phyloP scores from a whole-genome alignment of 2,888 invertebrate genomes.

The Mesorhabditis spiculigera region DNA sequence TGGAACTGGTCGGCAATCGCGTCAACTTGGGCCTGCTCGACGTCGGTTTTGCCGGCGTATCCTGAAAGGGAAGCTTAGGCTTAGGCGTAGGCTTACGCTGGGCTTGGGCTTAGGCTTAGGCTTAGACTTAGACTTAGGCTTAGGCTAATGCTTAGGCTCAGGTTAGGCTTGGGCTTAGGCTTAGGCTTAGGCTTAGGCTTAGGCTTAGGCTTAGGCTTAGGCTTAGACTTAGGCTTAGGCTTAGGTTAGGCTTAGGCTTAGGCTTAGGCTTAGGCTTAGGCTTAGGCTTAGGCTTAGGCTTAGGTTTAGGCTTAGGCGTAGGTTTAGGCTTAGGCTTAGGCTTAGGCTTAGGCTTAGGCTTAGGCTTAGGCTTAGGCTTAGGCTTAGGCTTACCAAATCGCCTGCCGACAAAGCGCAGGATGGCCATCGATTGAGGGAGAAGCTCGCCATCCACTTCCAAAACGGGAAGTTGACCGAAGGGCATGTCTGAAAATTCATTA shows the following conservation, averaged over 20 bases:
- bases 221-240: not conserved
- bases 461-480: constrained; percentile 51
- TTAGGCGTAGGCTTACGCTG: not conserved
- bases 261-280: not conserved
- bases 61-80: constrained; percentile 21
- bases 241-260: not conserved
- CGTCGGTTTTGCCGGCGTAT: constrained; percentile 32
- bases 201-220: too few species aligned
- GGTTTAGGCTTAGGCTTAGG: not conserved
- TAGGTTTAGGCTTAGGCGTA: not conserved
- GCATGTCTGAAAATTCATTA: constrained; percentile 41
- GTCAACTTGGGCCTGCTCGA: constrained; percentile 24
- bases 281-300: not conserved
- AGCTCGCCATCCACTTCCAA: constrained; percentile 49
- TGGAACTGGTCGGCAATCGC: not conserved
- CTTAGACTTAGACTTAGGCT: too few species aligned
- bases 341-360: too few species aligned
- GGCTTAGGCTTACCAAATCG: constrained; percentile 33
- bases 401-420: constrained; percentile 45
- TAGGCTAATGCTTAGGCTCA: not conserved
- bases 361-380: too few species aligned
- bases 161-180: not conserved
- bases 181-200: not conserved
- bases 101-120: not conserved
- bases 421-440: constrained; percentile 45